Evolutionary conservation across 2,113 vertebrate species (phyloP).

Genomic region (Campylomormyrus tamandua): DNA sequence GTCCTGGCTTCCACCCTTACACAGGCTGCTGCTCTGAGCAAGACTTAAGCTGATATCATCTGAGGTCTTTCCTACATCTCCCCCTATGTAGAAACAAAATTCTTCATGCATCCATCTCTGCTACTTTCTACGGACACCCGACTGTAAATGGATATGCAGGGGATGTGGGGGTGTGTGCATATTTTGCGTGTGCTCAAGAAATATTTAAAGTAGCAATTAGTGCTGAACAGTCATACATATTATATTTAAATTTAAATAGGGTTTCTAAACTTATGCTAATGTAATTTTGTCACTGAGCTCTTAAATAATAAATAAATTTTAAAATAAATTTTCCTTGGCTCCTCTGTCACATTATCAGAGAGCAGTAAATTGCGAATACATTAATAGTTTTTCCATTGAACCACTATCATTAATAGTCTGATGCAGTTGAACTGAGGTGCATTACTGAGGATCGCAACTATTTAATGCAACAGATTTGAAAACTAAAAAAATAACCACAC

Average conservation of each 20-base stretch:
- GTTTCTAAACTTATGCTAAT: neutral
- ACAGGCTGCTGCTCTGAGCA: constrained; percentile 84
- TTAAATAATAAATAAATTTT: neutral
- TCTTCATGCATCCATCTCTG: constrained; percentile 32
- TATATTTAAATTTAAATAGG: neutral
- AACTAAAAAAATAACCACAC: neutral
- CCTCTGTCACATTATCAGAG: neutral
- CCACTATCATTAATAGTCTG: neutral
- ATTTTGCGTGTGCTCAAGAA: neutral
- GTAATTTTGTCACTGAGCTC: neutral
- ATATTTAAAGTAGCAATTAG: neutral
- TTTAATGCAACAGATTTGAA: neutral
- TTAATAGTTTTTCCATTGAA: neutral
- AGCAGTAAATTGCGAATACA: neutral
- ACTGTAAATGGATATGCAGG: neutral
- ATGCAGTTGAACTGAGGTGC: neutral
- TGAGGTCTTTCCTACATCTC: constrained; percentile 79
- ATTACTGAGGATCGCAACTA: neutral
- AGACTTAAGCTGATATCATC: constrained; percentile 94
- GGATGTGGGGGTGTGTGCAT: neutral
- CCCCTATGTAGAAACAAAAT: constrained; percentile 58
- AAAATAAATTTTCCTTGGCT: neutral
- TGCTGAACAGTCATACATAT: neutral
- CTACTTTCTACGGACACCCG: constrained; percentile 4
- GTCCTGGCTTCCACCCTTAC: constrained; percentile 82